A percentile compares a stretch with the other conserved stretches of the same genome.
These are phyloP conservation scores for Pteruthius melanotis DNA, from an alignment of 2,113 vertebrate species.

Conservation along the genomic window DNA sequence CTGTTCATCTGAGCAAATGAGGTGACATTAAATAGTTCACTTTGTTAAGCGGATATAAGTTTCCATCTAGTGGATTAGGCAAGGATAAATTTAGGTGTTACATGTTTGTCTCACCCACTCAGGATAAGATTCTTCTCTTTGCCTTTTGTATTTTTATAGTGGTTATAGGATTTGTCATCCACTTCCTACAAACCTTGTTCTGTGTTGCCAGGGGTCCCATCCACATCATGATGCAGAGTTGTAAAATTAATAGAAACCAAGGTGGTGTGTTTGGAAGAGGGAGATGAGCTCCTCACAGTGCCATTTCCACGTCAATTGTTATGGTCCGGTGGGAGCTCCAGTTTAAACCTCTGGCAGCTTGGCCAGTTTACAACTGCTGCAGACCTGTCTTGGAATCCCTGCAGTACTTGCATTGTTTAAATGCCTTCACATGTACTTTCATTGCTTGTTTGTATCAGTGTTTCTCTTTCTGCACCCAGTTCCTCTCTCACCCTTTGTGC, in stretches of 20 bases:
- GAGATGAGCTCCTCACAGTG: not conserved
- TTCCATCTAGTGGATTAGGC: not conserved
- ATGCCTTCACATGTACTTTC: not conserved
- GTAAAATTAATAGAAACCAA: not conserved
- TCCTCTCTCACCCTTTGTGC: accelerated
- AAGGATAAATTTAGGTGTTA: not conserved
- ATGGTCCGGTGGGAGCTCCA: not conserved
- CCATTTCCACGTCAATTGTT: not conserved
- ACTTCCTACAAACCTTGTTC: not conserved
- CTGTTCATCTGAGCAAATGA: not conserved
- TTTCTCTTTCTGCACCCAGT: not conserved
- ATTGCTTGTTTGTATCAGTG: not conserved
- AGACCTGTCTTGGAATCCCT: not conserved
- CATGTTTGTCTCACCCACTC: not conserved
- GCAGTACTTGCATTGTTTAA: not conserved
- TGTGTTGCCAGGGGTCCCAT: not conserved
- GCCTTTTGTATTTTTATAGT: not conserved
- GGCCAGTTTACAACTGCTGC: not conserved
- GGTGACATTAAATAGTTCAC: not conserved
- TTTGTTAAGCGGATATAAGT: not conserved
- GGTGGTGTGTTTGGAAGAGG: not conserved
- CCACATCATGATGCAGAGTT: not conserved
- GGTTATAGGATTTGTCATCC: not conserved
- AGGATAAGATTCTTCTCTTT: not conserved
- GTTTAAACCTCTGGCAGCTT: not conserved